A percentile compares a stretch with the other conserved stretches of the same genome.
Conservation (phyloP, 2,113 vertebrate species). For the Capreolus pygargus region DNA sequence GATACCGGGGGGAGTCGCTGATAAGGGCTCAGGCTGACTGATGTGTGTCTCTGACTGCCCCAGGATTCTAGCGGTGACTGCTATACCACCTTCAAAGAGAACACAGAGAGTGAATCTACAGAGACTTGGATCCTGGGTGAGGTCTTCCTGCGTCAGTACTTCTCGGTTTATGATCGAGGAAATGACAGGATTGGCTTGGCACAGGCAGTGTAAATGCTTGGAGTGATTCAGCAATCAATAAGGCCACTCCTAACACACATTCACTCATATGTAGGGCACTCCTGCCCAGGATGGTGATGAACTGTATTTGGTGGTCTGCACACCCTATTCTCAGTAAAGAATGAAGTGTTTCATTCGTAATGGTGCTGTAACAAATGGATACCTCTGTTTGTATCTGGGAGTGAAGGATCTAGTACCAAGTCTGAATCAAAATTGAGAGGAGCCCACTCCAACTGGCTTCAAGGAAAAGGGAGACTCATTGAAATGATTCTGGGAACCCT, state of each 20-base stretch:
- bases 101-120: no score
- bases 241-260: background rate
- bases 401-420: background rate
- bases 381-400: background rate
- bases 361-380: background rate
- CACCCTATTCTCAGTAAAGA: background rate
- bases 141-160: background rate
- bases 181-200: background rate
- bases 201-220: background rate
- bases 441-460: background rate
- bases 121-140: background rate
- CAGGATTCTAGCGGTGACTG: background rate
- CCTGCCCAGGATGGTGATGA: fast-evolving
- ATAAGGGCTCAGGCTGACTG: background rate
- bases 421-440: background rate
- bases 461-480: background rate
- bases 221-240: background rate
- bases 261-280: fast-evolving
- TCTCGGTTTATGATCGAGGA: background rate
- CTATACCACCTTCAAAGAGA: no score
- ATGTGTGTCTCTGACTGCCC: background rate
- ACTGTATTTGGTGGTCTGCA: background rate
- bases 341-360: background rate
- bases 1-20: background rate
- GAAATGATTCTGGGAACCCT: background rate